Conservation (phyloP, 2,113 vertebrate genomes). For the Chaenogobius annularis region DNA sequence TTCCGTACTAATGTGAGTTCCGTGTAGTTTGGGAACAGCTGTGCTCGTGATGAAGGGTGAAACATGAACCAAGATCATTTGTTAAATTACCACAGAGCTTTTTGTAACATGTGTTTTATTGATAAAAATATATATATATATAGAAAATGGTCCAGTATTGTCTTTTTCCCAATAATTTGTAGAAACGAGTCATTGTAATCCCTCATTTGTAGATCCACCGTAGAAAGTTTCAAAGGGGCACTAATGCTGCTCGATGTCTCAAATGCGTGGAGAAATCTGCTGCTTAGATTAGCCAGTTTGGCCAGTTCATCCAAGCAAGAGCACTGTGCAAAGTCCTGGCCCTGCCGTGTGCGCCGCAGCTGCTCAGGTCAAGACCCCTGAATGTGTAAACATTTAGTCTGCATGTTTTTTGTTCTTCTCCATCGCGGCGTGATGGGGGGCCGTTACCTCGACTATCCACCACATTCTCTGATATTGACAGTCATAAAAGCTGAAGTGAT, state of each 20-base stretch:
- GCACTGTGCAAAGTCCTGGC: slow-evolving; percentile 7
- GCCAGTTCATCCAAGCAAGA: neutral
- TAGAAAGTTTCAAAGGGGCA: no score
- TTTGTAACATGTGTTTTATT: neutral
- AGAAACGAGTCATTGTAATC: no score
- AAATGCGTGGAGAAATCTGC: neutral
- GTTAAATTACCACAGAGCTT: neutral
- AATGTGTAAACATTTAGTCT: slow-evolving; percentile 8
- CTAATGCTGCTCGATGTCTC: neutral
- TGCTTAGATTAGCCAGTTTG: neutral
- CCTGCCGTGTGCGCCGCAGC: slow-evolving; percentile 16
- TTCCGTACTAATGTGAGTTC: neutral
- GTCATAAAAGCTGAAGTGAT: neutral
- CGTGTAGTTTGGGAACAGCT: neutral
- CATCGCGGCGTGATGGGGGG: neutral
- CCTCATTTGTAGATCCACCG: no score
- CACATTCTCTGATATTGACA: neutral
- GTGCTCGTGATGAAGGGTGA: neutral
- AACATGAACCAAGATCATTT: neutral
- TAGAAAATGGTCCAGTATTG: no score
- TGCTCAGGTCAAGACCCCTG: slow-evolving; percentile 15
- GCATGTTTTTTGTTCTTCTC: neutral
- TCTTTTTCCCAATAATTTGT: no score
- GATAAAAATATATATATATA: neutral
- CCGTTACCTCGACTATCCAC: neutral